Evolutionary conservation across 2,888 invertebrate genomes (phyloP), one percentile per base, ranked within the genome.

Genomic region (Limenitis camilla): DNA sequence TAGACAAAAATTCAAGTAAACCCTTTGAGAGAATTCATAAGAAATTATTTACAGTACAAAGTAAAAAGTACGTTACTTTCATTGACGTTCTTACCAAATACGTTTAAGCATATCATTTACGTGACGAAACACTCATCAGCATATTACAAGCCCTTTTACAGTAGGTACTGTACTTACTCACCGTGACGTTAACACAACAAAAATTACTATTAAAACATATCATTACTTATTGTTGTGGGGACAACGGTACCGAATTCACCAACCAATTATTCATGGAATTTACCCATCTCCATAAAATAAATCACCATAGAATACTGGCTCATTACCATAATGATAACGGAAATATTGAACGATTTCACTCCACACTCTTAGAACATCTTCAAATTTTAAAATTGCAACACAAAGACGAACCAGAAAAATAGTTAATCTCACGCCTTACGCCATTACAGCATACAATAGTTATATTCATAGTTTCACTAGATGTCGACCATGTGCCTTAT

Each of bases 361-460:
- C 45, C 10, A 52, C 49, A 1, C 4, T 42, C 6, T 32, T 61
- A n/a, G 58, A 60, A 46, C 60, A 58, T 32, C 36, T 59, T 27
- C 35, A 51, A 44, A 46, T 59, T 31, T 38, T 57, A 31, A 60
- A 46, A 40, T 43, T 55, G 45, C 11, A 54, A 41, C 47, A 30
- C 9, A 44, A 32, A 36, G 42, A 49, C 9, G 53, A 52, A 52
- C 45, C 51, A 9, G n/a, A n/a, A n/a, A n/a, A n/a, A 32, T 48
- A 7, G 10, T 39, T 28, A 56, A 47, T 28, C 44, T 49, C n/a
- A 42, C 58, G 36, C 45, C 40, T 6, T 51, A 58, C 19, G 47
- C 55, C 32, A 41, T 64, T 10, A 11, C 64, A 50, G 63, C 58
- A 1, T 63, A 65, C 28, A 68, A 65, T 41, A 61, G 53, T 44